Percentiles rank a stretch among this genome's conserved stretches.
phyloP scores from a whole-genome alignment of 2,113 vertebrate species.

The Pongo abelii region DNA sequence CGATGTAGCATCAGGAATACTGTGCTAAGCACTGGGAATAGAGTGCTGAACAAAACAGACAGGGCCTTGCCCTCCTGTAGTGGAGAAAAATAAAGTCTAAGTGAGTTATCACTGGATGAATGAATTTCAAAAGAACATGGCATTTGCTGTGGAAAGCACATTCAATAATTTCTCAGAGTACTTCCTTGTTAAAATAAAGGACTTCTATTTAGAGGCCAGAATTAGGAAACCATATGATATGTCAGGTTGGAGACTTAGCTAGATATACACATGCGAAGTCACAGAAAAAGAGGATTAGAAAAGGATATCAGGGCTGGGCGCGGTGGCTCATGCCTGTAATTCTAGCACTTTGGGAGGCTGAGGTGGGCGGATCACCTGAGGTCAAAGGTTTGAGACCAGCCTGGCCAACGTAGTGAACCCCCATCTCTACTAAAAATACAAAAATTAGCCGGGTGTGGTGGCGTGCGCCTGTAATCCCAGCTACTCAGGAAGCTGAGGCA shows the following conservation, averaged over 20 bases:
- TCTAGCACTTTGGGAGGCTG: no score
- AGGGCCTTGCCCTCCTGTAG: not conserved
- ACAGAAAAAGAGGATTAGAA: not conserved
- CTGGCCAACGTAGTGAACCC: no score
- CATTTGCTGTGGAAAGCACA: not conserved
- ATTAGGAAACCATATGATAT: not conserved
- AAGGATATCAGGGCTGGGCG: not conserved
- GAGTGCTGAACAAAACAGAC: not conserved
- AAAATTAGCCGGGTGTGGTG: no score
- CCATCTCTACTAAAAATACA: no score
- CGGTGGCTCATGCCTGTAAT: no score
- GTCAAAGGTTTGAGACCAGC: no score
- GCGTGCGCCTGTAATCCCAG: no score
- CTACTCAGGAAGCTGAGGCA: no score
- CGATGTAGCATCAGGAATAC: not conserved
- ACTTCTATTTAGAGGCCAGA: not conserved
- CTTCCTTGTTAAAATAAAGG: not conserved
- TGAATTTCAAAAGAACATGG: not conserved
- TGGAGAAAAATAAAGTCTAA: not conserved
- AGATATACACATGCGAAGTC: not conserved
- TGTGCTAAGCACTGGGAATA: not conserved
- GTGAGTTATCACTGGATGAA: not conserved
- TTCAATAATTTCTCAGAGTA: not conserved
- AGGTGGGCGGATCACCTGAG: no score
- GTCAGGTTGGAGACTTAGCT: not conserved